Conservation (phyloP, 53 echinoderm and acorn worm species). For the Mesocentrotus franciscanus region DNA sequence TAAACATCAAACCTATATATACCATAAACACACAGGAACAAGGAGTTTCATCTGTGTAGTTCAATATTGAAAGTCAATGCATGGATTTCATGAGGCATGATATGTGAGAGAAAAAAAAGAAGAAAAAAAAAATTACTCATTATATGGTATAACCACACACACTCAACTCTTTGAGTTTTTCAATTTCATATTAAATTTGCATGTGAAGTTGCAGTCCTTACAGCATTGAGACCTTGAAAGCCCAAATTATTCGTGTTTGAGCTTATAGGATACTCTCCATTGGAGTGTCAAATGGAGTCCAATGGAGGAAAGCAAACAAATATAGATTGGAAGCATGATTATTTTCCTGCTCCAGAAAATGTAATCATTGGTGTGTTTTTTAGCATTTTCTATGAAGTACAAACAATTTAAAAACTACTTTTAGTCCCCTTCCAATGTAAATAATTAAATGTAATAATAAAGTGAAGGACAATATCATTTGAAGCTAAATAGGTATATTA, state of each 20-base stretch:
- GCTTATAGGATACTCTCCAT: no score
- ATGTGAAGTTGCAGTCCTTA: conserved; percentile 13
- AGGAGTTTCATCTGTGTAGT: conserved; percentile 3
- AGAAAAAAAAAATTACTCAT: conserved; percentile 21
- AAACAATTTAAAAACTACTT: background rate
- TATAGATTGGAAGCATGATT: background rate
- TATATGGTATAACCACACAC: background rate
- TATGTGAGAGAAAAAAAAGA: conserved; percentile 45
- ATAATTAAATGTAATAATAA: background rate
- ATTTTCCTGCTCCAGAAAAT: background rate
- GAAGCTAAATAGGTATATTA: background rate
- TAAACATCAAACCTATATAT: background rate
- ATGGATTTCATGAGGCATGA: conserved; percentile 47
- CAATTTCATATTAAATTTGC: background rate
- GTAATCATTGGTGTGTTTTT: background rate
- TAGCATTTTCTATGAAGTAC: background rate
- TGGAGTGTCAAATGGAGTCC: no score
- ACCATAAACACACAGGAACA: background rate
- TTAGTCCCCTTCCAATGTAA: background rate
- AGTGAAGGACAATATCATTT: background rate
- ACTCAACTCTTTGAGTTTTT: background rate
- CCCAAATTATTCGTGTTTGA: background rate
- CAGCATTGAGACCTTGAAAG: background rate
- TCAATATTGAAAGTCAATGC: conserved; percentile 60
- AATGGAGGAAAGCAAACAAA: background rate